These are phyloP conservation scores for Schrankia costaestrigalis DNA, from an alignment of 2,888 invertebrate species.

Conservation along the genomic window DNA sequence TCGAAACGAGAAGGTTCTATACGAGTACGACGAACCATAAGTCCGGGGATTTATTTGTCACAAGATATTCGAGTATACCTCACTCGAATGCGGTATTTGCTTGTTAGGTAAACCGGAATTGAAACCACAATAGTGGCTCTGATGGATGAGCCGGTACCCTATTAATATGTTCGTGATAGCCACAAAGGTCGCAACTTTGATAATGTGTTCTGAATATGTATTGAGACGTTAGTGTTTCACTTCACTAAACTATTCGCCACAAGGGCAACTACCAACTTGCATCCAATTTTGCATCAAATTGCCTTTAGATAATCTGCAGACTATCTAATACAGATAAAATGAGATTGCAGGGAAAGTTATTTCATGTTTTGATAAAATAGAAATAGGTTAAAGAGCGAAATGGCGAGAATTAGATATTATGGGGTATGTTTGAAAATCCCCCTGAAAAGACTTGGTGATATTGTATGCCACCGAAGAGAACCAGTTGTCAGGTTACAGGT, in stretches of 20 bases:
- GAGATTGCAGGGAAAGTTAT: too few relatives aligned
- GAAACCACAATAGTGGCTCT: slow-evolving; percentile 14
- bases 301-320: slow-evolving; percentile 1
- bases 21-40: slow-evolving; percentile 7
- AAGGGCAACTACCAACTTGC: slow-evolving; percentile 5
- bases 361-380: too few relatives aligned
- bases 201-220: slow-evolving; percentile 56
- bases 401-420: too few relatives aligned
- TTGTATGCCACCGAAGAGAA: too few relatives aligned
- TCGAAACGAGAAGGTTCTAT: slow-evolving; percentile 9
- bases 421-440: too few relatives aligned
- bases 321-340: too few relatives aligned
- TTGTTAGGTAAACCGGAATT: slow-evolving; percentile 7
- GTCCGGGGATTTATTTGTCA: slow-evolving; percentile 11
- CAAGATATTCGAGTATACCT: slow-evolving; percentile 10
- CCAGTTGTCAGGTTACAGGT: too few relatives aligned
- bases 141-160: slow-evolving; percentile 1
- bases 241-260: neutral
- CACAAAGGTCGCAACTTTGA: slow-evolving; percentile 29
- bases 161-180: slow-evolving; percentile 18
- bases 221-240: slow-evolving; percentile 38
- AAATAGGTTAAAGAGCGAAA: too few relatives aligned
- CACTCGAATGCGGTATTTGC: neutral
- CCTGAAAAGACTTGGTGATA: too few relatives aligned
- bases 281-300: slow-evolving; percentile 11